These are phyloP conservation scores for Celastrina argiolus DNA, from an alignment of 2,888 invertebrate genomes.

Conservation along the genomic window DNA sequence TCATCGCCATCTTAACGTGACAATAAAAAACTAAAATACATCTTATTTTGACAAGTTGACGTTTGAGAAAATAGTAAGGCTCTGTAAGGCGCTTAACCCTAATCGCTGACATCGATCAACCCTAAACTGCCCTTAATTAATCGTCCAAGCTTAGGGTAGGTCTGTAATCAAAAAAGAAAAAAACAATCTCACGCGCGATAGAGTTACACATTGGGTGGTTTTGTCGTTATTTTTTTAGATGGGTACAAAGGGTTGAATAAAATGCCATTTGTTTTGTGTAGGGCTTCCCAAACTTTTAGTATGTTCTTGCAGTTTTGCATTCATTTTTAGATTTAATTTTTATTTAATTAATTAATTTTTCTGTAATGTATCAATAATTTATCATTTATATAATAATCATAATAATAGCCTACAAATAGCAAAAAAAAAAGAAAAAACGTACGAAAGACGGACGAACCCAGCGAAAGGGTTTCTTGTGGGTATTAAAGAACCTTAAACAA, in stretches of 20 bases:
- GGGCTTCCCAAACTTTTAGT: background rate
- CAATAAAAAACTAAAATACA: background rate
- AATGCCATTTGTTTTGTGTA: background rate
- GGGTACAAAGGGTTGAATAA: background rate
- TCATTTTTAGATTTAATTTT: too few relatives aligned
- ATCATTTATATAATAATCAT: too few relatives aligned
- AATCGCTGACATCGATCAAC: constrained; percentile 60
- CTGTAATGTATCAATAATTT: too few relatives aligned
- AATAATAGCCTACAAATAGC: too few relatives aligned
- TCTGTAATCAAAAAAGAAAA: constrained; percentile 38
- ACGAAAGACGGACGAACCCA: too few relatives aligned
- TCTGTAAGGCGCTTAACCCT: constrained; percentile 45
- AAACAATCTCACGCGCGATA: constrained; percentile 40
- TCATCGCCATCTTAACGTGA: background rate
- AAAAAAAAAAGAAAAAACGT: too few relatives aligned
- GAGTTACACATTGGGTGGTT: constrained; percentile 52
- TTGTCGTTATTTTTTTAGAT: constrained; percentile 41
- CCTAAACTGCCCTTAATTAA: constrained; percentile 53
- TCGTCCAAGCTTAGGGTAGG: constrained; percentile 55
- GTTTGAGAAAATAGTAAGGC: constrained; percentile 25
- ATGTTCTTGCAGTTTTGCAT: background rate
- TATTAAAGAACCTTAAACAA: too few relatives aligned
- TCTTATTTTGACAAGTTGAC: constrained; percentile 17
- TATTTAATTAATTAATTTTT: too few relatives aligned
- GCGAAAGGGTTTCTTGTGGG: too few relatives aligned